Evolutionary conservation across 2,888 invertebrate species (phyloP).

Genomic region (Cheilosia vernalis): DNA sequence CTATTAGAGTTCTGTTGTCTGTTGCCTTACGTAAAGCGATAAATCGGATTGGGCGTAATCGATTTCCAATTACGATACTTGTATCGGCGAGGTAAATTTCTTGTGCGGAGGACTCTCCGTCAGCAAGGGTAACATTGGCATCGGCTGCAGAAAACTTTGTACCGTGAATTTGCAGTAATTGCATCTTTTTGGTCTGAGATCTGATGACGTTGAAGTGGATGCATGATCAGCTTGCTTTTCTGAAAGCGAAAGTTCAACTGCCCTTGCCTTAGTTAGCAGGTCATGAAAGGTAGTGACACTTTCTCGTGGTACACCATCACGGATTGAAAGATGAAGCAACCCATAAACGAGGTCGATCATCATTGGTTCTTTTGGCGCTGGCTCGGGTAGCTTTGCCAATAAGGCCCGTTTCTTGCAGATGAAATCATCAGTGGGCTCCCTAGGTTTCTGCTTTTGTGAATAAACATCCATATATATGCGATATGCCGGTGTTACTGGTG

Average conservation of each 20-base stretch:
- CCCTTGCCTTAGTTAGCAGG: slow-evolving; percentile 12
- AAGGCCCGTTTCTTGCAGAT: not conserved
- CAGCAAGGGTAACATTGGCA: not conserved
- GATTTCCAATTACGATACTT: not conserved
- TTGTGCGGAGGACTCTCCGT: not conserved
- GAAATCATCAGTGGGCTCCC: not conserved
- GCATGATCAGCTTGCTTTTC: not conserved
- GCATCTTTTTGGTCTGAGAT: too few species aligned
- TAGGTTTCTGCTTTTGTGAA: too few species aligned
- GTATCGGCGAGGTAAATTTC: not conserved
- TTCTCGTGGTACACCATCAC: slow-evolving; percentile 7
- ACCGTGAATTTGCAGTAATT: too few species aligned
- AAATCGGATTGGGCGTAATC: not conserved
- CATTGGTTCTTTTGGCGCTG: too few species aligned
- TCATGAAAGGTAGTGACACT: not conserved
- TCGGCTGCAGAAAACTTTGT: not conserved
- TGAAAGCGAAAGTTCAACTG: not conserved
- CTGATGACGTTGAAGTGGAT: too few species aligned
- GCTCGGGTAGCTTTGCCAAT: not conserved
- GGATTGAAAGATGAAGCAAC: not conserved
- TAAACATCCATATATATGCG: not conserved
- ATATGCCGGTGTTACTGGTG: not conserved
- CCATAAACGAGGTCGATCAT: too few species aligned
- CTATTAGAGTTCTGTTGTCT: not conserved
- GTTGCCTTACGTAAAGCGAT: not conserved